Base-by-base conservation (phyloP, 2,113 vertebrate genomes). In the Silurus meridionalis region DNA sequence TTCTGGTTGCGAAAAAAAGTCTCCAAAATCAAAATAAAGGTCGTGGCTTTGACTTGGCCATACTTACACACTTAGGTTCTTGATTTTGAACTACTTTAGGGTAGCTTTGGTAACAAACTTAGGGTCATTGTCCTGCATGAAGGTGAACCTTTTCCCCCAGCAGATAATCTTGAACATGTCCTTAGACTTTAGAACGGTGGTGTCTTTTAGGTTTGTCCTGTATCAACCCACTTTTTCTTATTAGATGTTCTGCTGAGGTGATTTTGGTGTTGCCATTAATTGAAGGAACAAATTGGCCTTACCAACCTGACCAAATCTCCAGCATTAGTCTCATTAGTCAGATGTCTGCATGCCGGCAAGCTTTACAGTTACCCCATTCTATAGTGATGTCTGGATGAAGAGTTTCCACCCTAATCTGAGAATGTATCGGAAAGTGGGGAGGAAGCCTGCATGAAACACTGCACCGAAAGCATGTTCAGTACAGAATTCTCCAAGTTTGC, bases 321-420 rank as follows among this genome's bases (percentile, higher is more conserved):
- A 37, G 37, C 37, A 37, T 37, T 37, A 37, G 37, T 37, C 37
- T 37, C 37, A 37, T 37, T 37, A 37, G 37, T 37, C 37, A 37
- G 2, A 37, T 37, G 15, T 61, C 60, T 61, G 60, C 15, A 61
- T 14, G 15, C 0, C 60, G 15, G 15, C 15, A 61, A 61, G 71
- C 19, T 7, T 50, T 17, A 74, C 14, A 6, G 6, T 50, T 9
- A 48, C 71, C 19, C 50, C 19, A 37, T 8, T 50, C 14, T 48
- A 17, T 0, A 48, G 46, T 72, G 28, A 71, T 17, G 28, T 84
- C 82, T 87, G 58, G 19, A 53, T 80, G 72, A 83, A 63, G 19
- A 61, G 8, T 53, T 80, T 74, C 11, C n/a, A 61, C 57, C 23
- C 66, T 72, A 25, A 80, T 74, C 48, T 64, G 48, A 84, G 19